Evolutionary conservation across 2,113 vertebrate genomes (phyloP).

Genomic region (Cettia cetti): DNA sequence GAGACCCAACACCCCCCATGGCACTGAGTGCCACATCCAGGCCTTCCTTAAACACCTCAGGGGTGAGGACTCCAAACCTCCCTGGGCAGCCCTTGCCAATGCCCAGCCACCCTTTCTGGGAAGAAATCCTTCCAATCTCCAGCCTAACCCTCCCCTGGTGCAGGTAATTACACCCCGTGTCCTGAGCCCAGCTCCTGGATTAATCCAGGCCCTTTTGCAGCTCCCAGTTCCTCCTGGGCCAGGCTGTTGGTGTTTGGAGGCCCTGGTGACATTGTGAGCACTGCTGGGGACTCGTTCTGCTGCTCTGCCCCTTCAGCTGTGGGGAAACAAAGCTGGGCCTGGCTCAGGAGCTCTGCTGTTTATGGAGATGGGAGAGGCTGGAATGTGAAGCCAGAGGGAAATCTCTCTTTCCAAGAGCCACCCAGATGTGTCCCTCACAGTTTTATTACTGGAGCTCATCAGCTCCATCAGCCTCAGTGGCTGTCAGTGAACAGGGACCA

Average conservation of each 20-base stretch:
- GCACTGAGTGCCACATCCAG: background rate
- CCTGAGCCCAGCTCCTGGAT: background rate
- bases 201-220: background rate
- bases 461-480: background rate
- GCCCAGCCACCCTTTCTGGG: background rate
- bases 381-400: background rate
- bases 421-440: background rate
- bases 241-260: background rate
- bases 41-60: background rate
- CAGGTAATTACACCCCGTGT: background rate
- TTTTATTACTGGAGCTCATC: background rate
- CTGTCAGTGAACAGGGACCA: rapidly evolving
- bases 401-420: background rate
- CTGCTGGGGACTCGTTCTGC: background rate
- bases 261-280: background rate
- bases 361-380: background rate
- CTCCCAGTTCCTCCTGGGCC: background rate
- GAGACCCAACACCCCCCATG: background rate
- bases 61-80: background rate
- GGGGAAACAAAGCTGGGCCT: background rate
- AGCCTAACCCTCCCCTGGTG: background rate
- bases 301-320: background rate
- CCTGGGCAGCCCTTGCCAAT: background rate
- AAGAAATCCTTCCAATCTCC: background rate
- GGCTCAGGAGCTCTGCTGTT: background rate